phyloP scores from a whole-genome alignment of 2,797 vertebrate genomes.

The Coendou prehensilis region DNA sequence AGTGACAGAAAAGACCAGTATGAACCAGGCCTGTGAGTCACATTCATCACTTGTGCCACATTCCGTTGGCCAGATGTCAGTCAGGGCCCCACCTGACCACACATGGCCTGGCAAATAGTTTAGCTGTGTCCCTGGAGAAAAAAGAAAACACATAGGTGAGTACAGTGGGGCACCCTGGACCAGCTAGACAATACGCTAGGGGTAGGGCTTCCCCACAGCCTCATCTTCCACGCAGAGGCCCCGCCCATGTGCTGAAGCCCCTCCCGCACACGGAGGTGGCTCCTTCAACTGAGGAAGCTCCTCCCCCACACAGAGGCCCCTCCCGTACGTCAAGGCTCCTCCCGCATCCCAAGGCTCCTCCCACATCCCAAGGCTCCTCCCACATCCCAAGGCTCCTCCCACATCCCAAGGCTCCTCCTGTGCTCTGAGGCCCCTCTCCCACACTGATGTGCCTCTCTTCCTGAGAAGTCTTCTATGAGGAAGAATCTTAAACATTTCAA shows the following conservation, averaged over 20 bases:
- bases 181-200: too few species aligned
- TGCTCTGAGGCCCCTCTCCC: accelerated
- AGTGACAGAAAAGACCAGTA: not conserved
- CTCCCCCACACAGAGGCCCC: not conserved
- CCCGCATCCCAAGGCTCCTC: not conserved
- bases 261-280: too few species aligned
- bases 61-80: not conserved
- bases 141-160: not conserved
- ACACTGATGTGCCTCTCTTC: not conserved
- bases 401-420: accelerated
- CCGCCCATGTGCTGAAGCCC: not conserved
- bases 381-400: not conserved
- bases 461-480: not conserved
- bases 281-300: not conserved
- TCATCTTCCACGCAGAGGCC: not conserved
- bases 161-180: not conserved
- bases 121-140: not conserved
- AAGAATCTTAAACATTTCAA: not conserved
- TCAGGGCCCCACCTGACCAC: not conserved
- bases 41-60: accelerated
- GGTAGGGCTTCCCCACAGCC: not conserved
- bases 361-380: not conserved
- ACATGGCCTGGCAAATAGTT: not conserved
- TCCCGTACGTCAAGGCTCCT: not conserved
- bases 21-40: not conserved